Evolutionary conservation across 2,888 invertebrate species (phyloP), one percentile per base, ranked within the genome.

Genomic region (Molorchus minor): DNA sequence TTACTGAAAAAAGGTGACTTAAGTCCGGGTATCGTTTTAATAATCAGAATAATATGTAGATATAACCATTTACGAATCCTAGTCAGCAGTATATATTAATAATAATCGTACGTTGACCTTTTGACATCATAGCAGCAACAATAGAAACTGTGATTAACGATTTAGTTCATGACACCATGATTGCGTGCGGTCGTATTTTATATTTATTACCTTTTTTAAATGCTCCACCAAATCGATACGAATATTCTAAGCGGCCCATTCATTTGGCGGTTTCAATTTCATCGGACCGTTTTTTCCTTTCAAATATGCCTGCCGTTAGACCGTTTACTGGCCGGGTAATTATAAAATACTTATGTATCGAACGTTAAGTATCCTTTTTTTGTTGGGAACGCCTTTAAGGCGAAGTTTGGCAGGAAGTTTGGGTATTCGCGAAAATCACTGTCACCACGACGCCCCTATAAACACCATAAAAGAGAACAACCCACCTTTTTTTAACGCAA

Each of bases 101-200:
- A 53, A 49, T 59, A 19, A 45, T 62, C 58, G 65, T 69, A 65
- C 62, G 61, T 67, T 64, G 67, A 67, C 69, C 66, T 61, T 62
- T 51, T 41, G 58, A 59, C 61, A 60, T 40, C n/a, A n/a, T n/a
- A n/a, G n/a, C 41, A 8, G 43, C 61, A 61, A 58, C 59, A 68
- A 59, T 61, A 59, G 52, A 52, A 58, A 21, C 56, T 52, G 57
- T 68, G 68, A 68, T 68, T 66, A 63, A 68, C 66, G 68, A 52
- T 44, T 41, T 62, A 60, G 61, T 58, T 38, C 60, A 25, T 53
- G 49, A 57, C 65, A 60, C 60, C 30, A 54, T 58, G 49, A 29
- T 54, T 41, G 58, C 62, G 60, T 65, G 65, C 62, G 62, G 62
- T 62, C 21, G 33, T 41, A 43, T 16, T 45, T 41, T 44, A 17